Base-by-base conservation (phyloP, 2,888 invertebrate genomes). In the Amitus sp. region DNA sequence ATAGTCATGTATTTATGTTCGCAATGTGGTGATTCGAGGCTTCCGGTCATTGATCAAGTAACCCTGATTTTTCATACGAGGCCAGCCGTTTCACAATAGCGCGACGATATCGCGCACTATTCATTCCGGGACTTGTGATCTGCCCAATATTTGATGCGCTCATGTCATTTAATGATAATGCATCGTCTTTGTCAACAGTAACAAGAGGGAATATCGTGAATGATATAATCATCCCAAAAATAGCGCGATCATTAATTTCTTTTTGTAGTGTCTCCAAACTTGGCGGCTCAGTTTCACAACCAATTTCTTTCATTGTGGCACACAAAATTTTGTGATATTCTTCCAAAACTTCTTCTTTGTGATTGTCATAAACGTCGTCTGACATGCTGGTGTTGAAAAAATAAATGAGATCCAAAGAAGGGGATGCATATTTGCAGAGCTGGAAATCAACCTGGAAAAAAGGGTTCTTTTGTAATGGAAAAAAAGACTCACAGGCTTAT, bases 401-500 rank as follows among this genome's bases (percentile, higher is more conserved):
- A 63, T 85, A 84, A 45, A 75, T 82, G 12, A 85, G 65, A 72
- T 85, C 85, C 17, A 83, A 58, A 1, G 81, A 83, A 6, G 84
- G 84, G 37, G 83, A 81, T 3, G 78, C 69, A 62, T 82, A 84
- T 28, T 73, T 53, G 47, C 79, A 76, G 61, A 84, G 53, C 77
- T 85, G 85, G 55, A 84, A 85, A 67, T 85, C 85, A 47, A 85
- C 83, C 85, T 85, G 71, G 0, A 83, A 56, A 42, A 33, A 23
- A 3, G 7, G 3, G 23, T 23, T 23, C 7, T 23, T 5, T 3
- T 23, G 23, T 7, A 23, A 23, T 23, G 23, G 23, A 23, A 23
- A n/a, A n/a, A n/a, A n/a, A n/a, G n/a, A n/a, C n/a, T n/a, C n/a
- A n/a, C n/a, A n/a, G 4, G 4, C 23, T 23, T 3, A 23, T 23